These are phyloP conservation scores for Drosophila prostipennis DNA, from an alignment of 2,888 invertebrate genomes.

Conservation along the genomic window DNA sequence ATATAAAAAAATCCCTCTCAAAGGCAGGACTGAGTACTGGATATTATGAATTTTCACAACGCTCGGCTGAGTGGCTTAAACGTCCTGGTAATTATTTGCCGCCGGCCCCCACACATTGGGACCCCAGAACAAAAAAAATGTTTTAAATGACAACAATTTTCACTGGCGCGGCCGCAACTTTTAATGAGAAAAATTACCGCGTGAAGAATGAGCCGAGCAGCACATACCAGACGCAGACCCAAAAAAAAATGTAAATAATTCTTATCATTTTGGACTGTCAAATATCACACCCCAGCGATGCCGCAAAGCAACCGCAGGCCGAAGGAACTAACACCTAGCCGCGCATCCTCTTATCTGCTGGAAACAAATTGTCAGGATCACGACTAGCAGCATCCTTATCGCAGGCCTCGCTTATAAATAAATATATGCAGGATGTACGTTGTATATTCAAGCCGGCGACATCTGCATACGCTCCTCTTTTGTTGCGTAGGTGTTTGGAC, in stretches of 20 bases:
- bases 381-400: constrained; percentile 57
- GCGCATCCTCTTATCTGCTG: constrained; percentile 64
- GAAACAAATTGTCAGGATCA: constrained; percentile 52
- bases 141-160: constrained; percentile 69
- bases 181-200: constrained; percentile 68
- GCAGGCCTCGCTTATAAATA: constrained; percentile 33
- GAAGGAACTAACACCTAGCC: constrained; percentile 67
- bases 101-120: constrained; percentile 37
- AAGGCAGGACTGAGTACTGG: constrained; percentile 16
- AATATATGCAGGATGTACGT: constrained; percentile 5
- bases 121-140: constrained; percentile 35
- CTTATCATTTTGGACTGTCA: constrained; percentile 74
- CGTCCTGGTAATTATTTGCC: constrained; percentile 72
- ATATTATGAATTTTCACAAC: constrained; percentile 75
- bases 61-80: constrained; percentile 70
- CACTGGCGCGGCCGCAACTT: constrained; percentile 63
- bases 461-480: constrained; percentile 39
- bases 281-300: constrained; percentile 67
- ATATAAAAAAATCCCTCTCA: constrained; percentile 12
- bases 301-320: constrained; percentile 57
- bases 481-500: constrained; percentile 68
- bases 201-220: constrained; percentile 19
- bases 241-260: constrained; percentile 65
- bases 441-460: constrained; percentile 47
- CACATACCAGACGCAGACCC: background rate